Conservation (phyloP, 2,888 invertebrate genomes). For the Hemaris fuciformis region DNA sequence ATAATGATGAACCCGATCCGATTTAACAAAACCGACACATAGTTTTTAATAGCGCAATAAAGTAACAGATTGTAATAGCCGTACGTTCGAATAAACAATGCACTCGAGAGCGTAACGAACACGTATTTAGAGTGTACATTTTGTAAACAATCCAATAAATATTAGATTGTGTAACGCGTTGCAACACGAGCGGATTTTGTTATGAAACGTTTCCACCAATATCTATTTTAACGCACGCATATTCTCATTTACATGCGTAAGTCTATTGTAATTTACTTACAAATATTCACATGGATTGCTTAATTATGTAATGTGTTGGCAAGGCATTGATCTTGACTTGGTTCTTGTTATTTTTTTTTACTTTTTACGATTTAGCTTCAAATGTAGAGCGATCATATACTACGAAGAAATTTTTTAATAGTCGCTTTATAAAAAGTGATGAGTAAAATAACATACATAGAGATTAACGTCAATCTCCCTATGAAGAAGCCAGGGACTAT, state of each 20-base stretch:
- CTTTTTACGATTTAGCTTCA: no score
- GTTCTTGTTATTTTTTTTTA: no score
- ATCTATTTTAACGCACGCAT: neutral
- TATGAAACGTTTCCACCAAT: neutral
- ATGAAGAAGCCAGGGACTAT: no score
- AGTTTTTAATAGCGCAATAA: neutral
- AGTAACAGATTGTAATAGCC: neutral
- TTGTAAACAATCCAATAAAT: conserved; percentile 1
- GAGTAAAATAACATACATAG: no score
- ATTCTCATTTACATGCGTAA: neutral
- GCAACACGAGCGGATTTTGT: neutral
- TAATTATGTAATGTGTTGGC: no score
- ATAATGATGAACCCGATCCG: no score
- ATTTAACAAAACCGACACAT: neutral
- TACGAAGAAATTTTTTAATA: no score
- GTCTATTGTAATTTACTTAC: no score
- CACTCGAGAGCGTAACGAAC: neutral
- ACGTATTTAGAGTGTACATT: neutral
- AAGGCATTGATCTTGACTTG: neutral
- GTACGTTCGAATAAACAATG: neutral
- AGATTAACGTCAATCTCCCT: no score
- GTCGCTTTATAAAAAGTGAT: no score
- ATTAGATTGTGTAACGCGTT: neutral
- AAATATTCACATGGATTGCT: no score
- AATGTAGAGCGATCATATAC: no score